A percentile compares a stretch with the other conserved stretches of the same genome.
phyloP scores from a whole-genome alignment of 2,797 vertebrate species.

The Vespertilio murinus region DNA sequence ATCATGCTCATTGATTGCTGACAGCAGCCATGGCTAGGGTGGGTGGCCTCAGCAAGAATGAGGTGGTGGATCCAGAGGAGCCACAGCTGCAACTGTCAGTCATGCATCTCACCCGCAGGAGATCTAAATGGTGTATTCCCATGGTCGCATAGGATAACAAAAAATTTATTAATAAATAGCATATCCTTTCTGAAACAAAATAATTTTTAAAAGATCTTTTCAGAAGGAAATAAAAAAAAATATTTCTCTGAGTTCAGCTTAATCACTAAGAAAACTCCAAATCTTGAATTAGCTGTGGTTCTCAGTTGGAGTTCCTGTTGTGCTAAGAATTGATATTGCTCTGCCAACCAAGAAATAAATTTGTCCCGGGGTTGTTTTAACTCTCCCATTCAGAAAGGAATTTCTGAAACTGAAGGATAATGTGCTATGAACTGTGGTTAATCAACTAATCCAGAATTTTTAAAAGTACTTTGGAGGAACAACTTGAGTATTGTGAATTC shows the following conservation, averaged over 20 bases:
- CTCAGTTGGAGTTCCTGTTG: neutral
- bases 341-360: slow-evolving; percentile 2
- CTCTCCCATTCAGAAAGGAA: slow-evolving; percentile 18
- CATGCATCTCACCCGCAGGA: neutral
- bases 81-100: slow-evolving; percentile 11
- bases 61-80: neutral
- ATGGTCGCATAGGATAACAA: neutral
- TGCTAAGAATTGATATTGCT: neutral
- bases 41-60: slow-evolving; percentile 14
- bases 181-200: slow-evolving; percentile 15
- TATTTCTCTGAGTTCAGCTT: neutral
- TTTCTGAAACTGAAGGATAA: slow-evolving; percentile 46
- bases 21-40: neutral
- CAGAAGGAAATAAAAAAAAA: neutral
- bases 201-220: slow-evolving; percentile 4
- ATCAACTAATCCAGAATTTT: slow-evolving; percentile 39
- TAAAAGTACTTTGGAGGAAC: neutral
- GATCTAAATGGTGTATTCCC: neutral
- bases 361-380: neutral
- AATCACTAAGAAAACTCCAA: neutral
- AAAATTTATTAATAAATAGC: neutral
- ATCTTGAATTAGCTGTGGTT: slow-evolving; percentile 17
- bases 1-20: neutral
- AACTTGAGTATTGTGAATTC: neutral
- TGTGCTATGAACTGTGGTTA: neutral